These are phyloP conservation scores for Promerops cafer DNA, from an alignment of 2,113 vertebrate genomes.

Conservation along the genomic window DNA sequence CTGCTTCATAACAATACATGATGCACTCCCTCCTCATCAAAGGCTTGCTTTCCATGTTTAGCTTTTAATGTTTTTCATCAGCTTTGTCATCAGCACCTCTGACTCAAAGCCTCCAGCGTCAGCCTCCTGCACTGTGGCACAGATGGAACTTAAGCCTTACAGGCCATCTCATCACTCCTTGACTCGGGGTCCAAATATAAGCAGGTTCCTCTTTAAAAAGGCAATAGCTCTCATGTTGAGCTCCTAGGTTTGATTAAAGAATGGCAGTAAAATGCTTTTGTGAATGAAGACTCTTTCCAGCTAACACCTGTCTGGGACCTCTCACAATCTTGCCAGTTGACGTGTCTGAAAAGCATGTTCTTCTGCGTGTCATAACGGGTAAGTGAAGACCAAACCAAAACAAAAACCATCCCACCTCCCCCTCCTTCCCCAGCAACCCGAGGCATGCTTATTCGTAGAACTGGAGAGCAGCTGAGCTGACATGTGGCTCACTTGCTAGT, in stretches of 20 bases:
- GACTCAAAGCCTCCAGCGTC: neutral
- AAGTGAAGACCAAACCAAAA: neutral
- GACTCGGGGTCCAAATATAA: neutral
- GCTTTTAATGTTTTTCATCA: constrained; percentile 24
- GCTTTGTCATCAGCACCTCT: neutral
- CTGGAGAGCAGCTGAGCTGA: constrained; percentile 48
- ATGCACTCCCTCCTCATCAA: neutral
- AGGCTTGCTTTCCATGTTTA: neutral
- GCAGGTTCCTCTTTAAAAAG: neutral
- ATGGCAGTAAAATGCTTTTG: neutral
- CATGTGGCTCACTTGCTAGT: neutral
- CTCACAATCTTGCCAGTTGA: neutral
- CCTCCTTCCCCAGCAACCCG: neutral
- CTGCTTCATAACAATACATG: neutral
- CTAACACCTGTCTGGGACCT: constrained; percentile 12
- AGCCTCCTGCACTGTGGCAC: neutral
- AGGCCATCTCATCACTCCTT: neutral
- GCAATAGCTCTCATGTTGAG: neutral
- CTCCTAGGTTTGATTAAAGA: neutral
- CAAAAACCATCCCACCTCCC: neutral
- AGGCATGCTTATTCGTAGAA: neutral
- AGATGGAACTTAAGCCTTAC: neutral
- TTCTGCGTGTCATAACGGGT: neutral
- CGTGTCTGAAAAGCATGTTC: neutral
- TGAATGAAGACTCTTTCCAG: constrained; percentile 9